Conservation (phyloP, 2,888 invertebrate species). For the Rhagonycha fulva region DNA sequence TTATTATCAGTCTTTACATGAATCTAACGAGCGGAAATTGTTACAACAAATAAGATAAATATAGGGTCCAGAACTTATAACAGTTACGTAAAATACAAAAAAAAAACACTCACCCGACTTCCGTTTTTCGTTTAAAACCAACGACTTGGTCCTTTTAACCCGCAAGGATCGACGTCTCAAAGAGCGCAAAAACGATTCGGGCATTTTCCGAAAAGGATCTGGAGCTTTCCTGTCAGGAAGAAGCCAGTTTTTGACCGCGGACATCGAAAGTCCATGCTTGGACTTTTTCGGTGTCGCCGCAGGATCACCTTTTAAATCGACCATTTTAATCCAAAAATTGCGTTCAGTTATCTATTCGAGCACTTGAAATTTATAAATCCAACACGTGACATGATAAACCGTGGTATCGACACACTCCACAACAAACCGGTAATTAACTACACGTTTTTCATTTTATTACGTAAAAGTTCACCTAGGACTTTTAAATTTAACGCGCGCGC, state of each 20-base stretch:
- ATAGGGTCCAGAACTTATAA: background rate
- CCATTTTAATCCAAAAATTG: slow-evolving; percentile 40
- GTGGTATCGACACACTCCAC: background rate
- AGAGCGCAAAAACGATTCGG: slow-evolving; percentile 74
- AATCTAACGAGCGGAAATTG: background rate
- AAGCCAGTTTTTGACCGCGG: slow-evolving; percentile 77
- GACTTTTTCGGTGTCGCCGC: slow-evolving; percentile 50
- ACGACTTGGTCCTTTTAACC: slow-evolving; percentile 75
- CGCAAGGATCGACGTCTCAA: slow-evolving; percentile 72
- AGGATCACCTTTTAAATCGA: slow-evolving; percentile 50
- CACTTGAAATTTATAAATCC: background rate
- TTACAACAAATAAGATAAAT: background rate
- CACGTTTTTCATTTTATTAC: slow-evolving; percentile 4
- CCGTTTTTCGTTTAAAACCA: slow-evolving; percentile 74
- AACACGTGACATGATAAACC: background rate
- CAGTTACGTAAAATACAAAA: background rate
- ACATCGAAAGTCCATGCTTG: slow-evolving; percentile 58
- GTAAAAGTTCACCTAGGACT: slow-evolving; percentile 5
- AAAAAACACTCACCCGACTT: slow-evolving; percentile 73
- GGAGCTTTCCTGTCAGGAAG: slow-evolving; percentile 56
- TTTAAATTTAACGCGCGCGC: slow-evolving; percentile 28
- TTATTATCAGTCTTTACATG: background rate
- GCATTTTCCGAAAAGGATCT: slow-evolving; percentile 62
- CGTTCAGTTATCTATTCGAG: slow-evolving; percentile 7
- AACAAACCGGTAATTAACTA: background rate